A percentile compares a stretch with the other conserved stretches of the same genome.
Conservation (phyloP, 2,113 vertebrate species). For the Zapus hudsonius region DNA sequence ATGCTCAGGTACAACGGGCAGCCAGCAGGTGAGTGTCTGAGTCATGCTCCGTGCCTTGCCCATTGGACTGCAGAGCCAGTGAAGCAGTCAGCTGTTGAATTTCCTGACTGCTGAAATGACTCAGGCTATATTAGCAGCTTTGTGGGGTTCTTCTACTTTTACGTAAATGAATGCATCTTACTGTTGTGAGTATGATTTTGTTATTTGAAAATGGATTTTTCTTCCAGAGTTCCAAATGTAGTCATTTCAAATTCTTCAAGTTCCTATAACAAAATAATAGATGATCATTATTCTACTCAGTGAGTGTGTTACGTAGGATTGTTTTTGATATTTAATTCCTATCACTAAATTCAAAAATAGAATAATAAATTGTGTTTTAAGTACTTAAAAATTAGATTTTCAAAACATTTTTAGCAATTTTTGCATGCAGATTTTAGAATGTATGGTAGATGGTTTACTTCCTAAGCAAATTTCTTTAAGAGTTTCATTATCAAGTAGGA, state of each 20-base stretch:
- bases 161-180: background rate
- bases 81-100: constrained; percentile 68
- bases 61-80: constrained; percentile 36
- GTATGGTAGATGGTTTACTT: background rate
- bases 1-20: background rate
- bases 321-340: background rate
- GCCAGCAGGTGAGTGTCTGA: constrained; percentile 47
- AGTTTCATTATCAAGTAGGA: background rate
- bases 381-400: background rate
- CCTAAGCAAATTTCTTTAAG: background rate
- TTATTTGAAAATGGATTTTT: background rate
- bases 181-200: background rate
- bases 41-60: background rate
- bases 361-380: background rate
- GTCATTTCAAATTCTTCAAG: background rate
- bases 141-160: constrained; percentile 18
- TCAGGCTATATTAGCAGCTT: constrained; percentile 9
- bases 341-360: background rate
- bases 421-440: background rate
- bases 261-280: background rate
- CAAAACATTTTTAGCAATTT: background rate
- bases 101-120: constrained; percentile 33
- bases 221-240: background rate
- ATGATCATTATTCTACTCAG: background rate
- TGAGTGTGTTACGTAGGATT: background rate